Evolutionary conservation across 2,797 vertebrate genomes (phyloP).

Genomic region (Tenualosa thibaudeaui): DNA sequence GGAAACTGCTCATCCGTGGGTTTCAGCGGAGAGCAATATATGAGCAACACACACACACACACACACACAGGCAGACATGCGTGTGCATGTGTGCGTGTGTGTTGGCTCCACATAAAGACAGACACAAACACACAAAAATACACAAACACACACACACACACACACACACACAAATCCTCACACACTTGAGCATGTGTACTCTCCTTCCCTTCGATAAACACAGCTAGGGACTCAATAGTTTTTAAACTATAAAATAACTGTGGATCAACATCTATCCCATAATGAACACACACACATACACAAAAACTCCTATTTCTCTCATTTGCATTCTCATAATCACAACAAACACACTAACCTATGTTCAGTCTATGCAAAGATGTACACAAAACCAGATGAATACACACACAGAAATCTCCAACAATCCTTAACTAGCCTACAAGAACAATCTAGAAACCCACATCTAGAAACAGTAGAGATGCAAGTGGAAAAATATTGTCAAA

Average conservation of each 20-base stretch:
- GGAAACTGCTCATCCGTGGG: constrained; percentile 72
- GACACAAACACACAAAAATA: not conserved
- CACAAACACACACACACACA: not conserved
- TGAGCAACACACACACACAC: not conserved
- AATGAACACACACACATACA: constrained; percentile 25
- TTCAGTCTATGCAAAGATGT: not conserved
- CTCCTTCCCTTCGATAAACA: not conserved
- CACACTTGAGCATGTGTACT: not conserved
- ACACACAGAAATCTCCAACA: not conserved
- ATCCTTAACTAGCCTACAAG: not conserved
- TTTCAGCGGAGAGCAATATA: constrained; percentile 61
- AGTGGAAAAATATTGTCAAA: not conserved
- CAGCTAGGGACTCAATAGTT: constrained; percentile 38
- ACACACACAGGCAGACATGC: not conserved
- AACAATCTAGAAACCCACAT: not conserved
- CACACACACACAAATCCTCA: not conserved
- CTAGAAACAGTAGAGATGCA: not conserved
- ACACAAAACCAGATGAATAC: not conserved
- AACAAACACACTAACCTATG: not conserved
- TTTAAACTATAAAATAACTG: constrained; percentile 53
- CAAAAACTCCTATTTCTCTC: not conserved
- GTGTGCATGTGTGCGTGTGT: not conserved
- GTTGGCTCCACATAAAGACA: not conserved
- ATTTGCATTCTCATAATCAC: not conserved
- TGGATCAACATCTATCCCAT: constrained; percentile 29